phyloP scores from a whole-genome alignment of 2,888 invertebrate species.

The Cephus pygmeus region DNA sequence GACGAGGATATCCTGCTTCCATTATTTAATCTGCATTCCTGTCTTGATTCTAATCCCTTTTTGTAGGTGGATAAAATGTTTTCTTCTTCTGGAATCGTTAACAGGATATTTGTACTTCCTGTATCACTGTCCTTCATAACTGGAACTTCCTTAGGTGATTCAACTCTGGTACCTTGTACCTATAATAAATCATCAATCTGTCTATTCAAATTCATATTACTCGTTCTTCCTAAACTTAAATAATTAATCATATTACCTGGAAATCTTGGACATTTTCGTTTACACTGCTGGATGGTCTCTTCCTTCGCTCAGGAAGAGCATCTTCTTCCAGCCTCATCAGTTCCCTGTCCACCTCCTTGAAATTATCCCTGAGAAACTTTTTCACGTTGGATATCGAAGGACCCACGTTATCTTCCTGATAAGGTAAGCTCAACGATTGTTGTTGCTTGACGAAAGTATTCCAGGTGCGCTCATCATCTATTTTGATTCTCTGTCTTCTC shows the following conservation, averaged over 20 bases:
- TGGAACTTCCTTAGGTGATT: conserved; percentile 5
- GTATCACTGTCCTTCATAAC: conserved; percentile 20
- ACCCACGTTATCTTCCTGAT: conserved; percentile 20
- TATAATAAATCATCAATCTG: neutral
- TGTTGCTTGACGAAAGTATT: conserved; percentile 46
- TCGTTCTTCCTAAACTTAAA: neutral
- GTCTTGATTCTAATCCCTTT: conserved; percentile 29
- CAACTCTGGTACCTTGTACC: neutral
- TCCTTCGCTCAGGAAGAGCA: conserved; percentile 34
- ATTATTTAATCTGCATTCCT: conserved; percentile 24
- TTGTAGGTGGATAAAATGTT: conserved; percentile 24
- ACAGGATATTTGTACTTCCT: conserved; percentile 29
- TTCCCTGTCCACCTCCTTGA: conserved; percentile 46
- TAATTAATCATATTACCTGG: neutral
- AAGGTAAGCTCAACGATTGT: conserved; percentile 19
- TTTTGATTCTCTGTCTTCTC: conserved; percentile 44
- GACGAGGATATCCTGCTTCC: conserved; percentile 36
- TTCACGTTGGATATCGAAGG: conserved; percentile 26
- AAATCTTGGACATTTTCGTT: neutral
- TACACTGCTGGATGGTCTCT: neutral
- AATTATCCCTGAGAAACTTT: conserved; percentile 27
- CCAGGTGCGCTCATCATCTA: conserved; percentile 55
- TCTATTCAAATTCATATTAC: neutral
- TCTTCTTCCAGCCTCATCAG: conserved; percentile 45
- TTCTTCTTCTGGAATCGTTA: conserved; percentile 39